Base-by-base conservation (phyloP, 1,140 invertebrate species). In the Ceratina australensis region DNA sequence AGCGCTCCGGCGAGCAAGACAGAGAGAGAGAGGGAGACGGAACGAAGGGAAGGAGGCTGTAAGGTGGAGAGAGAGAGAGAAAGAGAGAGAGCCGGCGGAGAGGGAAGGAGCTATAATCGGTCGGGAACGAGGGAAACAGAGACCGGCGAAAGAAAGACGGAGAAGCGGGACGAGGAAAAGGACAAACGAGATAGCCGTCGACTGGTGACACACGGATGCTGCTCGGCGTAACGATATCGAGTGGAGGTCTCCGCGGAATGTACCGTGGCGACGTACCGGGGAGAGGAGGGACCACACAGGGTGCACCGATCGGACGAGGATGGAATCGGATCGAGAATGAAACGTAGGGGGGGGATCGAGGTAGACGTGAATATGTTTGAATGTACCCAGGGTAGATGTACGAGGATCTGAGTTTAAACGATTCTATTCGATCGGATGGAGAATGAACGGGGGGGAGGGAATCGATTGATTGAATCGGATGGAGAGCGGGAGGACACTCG, bases 141-240 rank as follows among this genome's bases (percentile, higher is more conserved):
- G 59, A 33, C 20, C 50, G 33, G 26, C 33, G 24, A 24, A 22
- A 50, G 64, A 61, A 20, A 68, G 26, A 61, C 66, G 33, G 61
- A 68, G 16, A 66, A 18, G 26, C 4, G 4, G 8, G 16, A 15
- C 15, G 18, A 47, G 33, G 54, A 22, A 16, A 77, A 65, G n/a
- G 18, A 78, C 50, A 52, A 56, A 42, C 2, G 49, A 73, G 56
- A 82, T 63, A 69, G 33, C 33, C 33, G 33, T 42, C 33, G 33
- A 68, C 65, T 66, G 73, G 74, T 74, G 79, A 84, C 83, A 79
- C 81, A 80, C 71, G 65, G 69, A 75, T 65, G 83, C 78, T 80
- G 68, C 80, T 71, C 76, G 50, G 75, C 79, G 82, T 84, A 76
- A 81, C 83, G 83, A 85, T 85, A 75, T 77, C 83, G 80, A 56